Evolutionary conservation across 2,113 vertebrate species (phyloP).

Genomic region (Larimichthys polyactis): DNA sequence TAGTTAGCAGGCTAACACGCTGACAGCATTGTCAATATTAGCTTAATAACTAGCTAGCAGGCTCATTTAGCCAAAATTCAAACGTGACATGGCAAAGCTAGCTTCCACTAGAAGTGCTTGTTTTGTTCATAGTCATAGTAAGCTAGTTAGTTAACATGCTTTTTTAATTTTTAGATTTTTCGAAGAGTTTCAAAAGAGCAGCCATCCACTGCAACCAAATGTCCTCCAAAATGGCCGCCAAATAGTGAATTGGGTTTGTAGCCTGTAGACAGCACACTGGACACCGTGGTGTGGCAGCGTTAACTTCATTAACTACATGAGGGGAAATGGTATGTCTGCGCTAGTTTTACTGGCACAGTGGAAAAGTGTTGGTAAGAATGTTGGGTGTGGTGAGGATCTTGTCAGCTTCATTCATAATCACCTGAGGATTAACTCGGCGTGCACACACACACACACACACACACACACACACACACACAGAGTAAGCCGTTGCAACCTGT

Average conservation of each 20-base stretch:
- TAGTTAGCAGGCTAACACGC: too few species aligned
- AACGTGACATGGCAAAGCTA: neutral
- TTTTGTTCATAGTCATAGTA: neutral
- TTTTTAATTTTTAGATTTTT: too few species aligned
- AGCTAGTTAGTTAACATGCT: neutral
- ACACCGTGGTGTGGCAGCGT: neutral
- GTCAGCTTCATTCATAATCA: conserved; percentile 51
- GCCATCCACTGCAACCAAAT: neutral
- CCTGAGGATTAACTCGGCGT: conserved; percentile 17
- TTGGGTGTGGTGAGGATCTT: conserved; percentile 11
- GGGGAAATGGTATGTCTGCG: neutral
- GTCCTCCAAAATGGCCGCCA: neutral
- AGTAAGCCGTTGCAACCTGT: conserved; percentile 1
- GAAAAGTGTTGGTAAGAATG: conserved; percentile 9
- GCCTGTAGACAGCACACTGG: neutral
- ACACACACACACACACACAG: neutral
- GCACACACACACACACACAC: neutral
- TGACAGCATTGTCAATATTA: neutral
- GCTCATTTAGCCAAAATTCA: neutral
- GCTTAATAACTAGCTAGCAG: neutral
- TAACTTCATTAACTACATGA: neutral
- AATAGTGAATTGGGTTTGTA: neutral
- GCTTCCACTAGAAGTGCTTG: neutral
- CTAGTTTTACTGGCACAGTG: conserved; percentile 28
- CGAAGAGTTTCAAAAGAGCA: neutral